These are phyloP conservation scores for Lithodes maja DNA, from an alignment of 2,888 invertebrate genomes.

Conservation along the genomic window DNA sequence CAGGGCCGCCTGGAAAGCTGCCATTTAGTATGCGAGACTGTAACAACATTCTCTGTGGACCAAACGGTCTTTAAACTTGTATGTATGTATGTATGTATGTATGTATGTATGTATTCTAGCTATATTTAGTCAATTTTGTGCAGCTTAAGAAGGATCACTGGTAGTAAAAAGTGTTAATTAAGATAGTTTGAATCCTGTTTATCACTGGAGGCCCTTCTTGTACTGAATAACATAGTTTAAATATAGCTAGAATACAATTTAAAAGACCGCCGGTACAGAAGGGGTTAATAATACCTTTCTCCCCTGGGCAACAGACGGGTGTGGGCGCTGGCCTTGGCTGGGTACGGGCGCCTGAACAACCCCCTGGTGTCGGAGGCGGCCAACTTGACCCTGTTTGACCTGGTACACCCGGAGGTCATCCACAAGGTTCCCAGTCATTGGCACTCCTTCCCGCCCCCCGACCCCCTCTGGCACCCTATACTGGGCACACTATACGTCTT, in stretches of 20 bases:
- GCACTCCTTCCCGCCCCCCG: slow-evolving; percentile 39
- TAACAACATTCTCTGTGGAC: too few species aligned
- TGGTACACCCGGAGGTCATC: slow-evolving; percentile 38
- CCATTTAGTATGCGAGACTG: too few species aligned
- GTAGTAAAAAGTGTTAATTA: too few species aligned
- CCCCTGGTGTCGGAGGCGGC: slow-evolving; percentile 1
- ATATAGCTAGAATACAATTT: neutral
- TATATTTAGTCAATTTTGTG: too few species aligned
- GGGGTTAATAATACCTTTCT: neutral
- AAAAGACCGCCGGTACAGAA: neutral
- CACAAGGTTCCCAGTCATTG: slow-evolving; percentile 50
- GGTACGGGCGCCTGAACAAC: slow-evolving; percentile 14
- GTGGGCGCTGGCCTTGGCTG: slow-evolving; percentile 29
- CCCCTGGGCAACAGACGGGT: neutral
- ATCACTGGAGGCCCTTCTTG: too few species aligned
- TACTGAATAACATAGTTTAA: neutral
- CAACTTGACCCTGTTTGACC: slow-evolving; percentile 38
- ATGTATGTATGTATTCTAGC: too few species aligned
- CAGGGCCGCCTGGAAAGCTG: too few species aligned
- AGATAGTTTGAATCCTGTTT: too few species aligned
- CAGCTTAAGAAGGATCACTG: too few species aligned
- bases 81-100: too few species aligned
- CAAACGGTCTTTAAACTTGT: too few species aligned
- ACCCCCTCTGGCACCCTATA: slow-evolving; percentile 47
- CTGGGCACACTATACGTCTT: slow-evolving; percentile 45